Conservation (phyloP, 2,113 vertebrate species). For the Romanogobio albipinnatus region DNA sequence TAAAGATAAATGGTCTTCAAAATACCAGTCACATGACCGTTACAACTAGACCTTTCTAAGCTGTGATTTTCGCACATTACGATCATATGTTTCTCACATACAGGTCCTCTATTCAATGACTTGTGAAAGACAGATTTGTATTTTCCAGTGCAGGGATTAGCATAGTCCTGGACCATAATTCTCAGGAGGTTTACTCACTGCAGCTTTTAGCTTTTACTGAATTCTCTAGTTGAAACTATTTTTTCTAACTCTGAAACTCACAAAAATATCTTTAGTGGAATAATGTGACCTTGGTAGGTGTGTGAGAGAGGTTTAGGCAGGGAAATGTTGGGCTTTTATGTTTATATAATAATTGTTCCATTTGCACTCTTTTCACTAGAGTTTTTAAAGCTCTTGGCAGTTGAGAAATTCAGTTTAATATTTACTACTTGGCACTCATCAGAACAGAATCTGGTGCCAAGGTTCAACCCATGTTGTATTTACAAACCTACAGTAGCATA, state of each 20-base stretch:
- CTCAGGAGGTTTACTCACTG: neutral
- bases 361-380: no score
- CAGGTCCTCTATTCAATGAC: neutral
- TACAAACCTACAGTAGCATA: neutral
- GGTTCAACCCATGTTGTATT: conserved; percentile 13
- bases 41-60: neutral
- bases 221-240: neutral
- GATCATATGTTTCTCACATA: neutral
- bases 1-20: neutral
- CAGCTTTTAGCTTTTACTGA: neutral
- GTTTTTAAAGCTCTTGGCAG: no score
- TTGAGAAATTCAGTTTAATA: neutral
- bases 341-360: no score
- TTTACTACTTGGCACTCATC: conserved; percentile 16
- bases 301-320: neutral
- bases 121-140: neutral
- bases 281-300: neutral
- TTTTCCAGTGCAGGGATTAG: neutral
- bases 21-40: neutral
- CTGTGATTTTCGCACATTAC: neutral
- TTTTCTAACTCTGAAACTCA: neutral
- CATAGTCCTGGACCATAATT: neutral
- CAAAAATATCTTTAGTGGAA: neutral
- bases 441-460: neutral
- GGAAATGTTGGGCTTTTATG: neutral